A percentile compares a stretch with the other conserved stretches of the same genome.
Evolutionary conservation across 1,140 invertebrate species (phyloP).

Genomic region (Leptopilina boulardi): DNA sequence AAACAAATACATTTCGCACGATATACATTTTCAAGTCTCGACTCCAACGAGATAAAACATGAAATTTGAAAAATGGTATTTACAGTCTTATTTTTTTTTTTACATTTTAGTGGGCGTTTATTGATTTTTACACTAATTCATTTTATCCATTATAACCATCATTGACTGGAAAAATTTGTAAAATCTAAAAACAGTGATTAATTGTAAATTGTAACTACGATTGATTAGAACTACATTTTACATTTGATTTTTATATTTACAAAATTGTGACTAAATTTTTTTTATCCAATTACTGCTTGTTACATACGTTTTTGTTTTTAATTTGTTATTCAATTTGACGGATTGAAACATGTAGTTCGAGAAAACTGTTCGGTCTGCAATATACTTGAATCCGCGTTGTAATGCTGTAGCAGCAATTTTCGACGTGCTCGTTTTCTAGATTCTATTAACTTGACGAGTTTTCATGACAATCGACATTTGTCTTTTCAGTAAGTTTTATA

Average conservation of each 20-base stretch:
- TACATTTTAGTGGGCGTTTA: too few species aligned
- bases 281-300: neutral
- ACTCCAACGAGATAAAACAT: neutral
- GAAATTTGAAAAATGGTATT: neutral
- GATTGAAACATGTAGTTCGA: neutral
- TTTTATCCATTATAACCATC: too few species aligned
- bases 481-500: neutral
- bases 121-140: too few species aligned
- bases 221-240: too few species aligned
- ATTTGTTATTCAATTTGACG: neutral
- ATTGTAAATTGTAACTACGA: too few species aligned
- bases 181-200: too few species aligned
- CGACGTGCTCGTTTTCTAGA: neutral
- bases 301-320: constrained; percentile 6
- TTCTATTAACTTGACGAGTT: neutral
- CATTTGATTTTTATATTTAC: too few species aligned
- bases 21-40: neutral
- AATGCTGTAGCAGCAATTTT: constrained; percentile 1
- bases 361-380: constrained; percentile 2
- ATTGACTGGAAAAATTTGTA: too few species aligned
- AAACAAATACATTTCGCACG: neutral
- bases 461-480: neutral
- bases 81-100: neutral
- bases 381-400: neutral
- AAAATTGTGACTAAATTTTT: neutral